Conservation (phyloP, 2,797 vertebrate genomes). For the Molossus molossus region DNA sequence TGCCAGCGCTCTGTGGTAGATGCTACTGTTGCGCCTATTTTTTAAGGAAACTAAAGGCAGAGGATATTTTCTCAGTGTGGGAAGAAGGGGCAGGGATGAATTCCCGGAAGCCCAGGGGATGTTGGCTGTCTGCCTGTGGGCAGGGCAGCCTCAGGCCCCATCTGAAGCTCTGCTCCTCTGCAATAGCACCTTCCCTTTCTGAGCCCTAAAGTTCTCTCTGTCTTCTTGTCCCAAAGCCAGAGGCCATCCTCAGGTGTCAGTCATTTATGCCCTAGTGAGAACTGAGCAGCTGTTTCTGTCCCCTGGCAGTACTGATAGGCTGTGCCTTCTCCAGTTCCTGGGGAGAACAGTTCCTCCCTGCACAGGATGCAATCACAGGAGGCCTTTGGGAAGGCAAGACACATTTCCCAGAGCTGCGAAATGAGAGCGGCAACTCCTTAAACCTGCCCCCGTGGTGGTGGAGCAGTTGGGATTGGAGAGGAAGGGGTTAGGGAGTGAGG, state of each 20-base stretch:
- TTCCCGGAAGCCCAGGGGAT: neutral
- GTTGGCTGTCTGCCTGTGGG: rapidly evolving
- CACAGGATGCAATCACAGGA: neutral
- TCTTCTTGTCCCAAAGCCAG: neutral
- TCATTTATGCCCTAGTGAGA: neutral
- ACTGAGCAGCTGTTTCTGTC: neutral
- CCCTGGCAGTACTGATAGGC: neutral
- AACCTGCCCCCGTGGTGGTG: neutral
- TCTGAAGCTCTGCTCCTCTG: neutral
- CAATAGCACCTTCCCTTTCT: neutral
- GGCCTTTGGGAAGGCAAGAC: neutral
- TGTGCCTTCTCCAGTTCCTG: neutral
- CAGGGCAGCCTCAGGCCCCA: neutral
- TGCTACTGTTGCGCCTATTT: neutral
- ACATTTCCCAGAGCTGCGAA: neutral
- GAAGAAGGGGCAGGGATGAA: neutral
- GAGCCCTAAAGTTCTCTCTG: neutral
- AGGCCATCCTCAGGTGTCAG: no score
- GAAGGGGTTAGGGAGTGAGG: neutral
- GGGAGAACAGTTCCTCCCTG: neutral
- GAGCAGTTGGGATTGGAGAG: neutral
- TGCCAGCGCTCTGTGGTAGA: neutral
- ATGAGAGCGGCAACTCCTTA: neutral
- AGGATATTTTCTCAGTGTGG: neutral
- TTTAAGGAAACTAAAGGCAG: neutral